Base-by-base conservation (phyloP, 2,113 vertebrate species). In the Oenanthe oenanthe region DNA sequence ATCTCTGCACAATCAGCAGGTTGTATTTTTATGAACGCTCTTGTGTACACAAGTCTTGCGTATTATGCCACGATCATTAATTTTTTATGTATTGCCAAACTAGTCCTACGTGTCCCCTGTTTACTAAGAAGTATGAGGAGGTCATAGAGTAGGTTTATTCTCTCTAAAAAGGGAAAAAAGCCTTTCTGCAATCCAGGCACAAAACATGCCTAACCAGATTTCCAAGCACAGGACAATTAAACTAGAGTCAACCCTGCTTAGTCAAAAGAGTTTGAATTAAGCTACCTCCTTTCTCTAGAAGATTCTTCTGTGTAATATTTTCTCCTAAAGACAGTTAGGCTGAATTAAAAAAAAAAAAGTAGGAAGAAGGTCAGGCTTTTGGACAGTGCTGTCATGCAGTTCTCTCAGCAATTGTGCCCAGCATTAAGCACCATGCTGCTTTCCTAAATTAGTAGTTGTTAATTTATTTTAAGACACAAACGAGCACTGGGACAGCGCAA, bases 51-150 rank as follows among this genome's bases (percentile, higher is more conserved):
- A 70, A 34, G 12, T 43, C 76, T 74, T 77, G 18, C 32, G 5
- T 32, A 25, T n/a, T 75, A 72, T 61, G 21, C 62, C 28, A 34
- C 2, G 25, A 76, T 66, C 57, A 57, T 40, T 78, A 31, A 25
- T 80, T 86, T 89, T 92, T 93, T 43, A 85, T n/a, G 22, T 54
- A 93, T 72, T 80, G 88, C 26, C 60, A 80, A 85, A 88, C 88
- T 88, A 75, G 85, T 82, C 81, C 48, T 85, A 34, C 58, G 2
- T 9, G 48, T 88, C 21, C 16, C 29, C n/a, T 74, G 50, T 61
- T 70, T 56, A 26, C 81, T 67, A 60, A 77, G 29, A 71, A 50
- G 43, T 68, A 13, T 48, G 70, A 65, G 16, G 25, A 50, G 53
- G 40, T 76, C 47, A 73, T 1, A 82, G 62, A 88, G 65, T 28